Evolutionary conservation across 2,113 vertebrate genomes (phyloP), one percentile per base, ranked within the genome.

Genomic region (Perccottus glenii): DNA sequence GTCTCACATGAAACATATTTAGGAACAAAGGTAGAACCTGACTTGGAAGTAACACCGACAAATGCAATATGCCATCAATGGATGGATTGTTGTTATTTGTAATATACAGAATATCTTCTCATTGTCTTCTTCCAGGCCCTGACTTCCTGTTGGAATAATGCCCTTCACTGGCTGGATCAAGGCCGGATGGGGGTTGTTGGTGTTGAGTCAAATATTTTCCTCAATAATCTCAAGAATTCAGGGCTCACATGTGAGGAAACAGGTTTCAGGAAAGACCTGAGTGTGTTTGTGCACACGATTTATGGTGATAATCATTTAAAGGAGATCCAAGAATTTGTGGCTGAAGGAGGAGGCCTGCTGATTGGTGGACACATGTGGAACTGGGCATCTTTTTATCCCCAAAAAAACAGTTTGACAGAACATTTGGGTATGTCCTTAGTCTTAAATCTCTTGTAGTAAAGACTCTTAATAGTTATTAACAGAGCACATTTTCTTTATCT

Each of bases 401-500:
- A n/a, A n/a, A 73, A 78, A 58, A 92, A 89, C 1, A 12, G 43
- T n/a, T n/a, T n/a, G n/a, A n/a, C n/a, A n/a, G n/a, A n/a, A n/a
- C n/a, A n/a, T 0, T 9, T 96, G 65, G 95, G 88, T 91, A 83
- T 36, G n/a, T n/a, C n/a, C n/a, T n/a, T n/a, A n/a, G 56, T 53
- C 8, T n/a, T n/a, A n/a, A n/a, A n/a, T n/a, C n/a, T n/a, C n/a
- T n/a, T n/a, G n/a, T n/a, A n/a, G n/a, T n/a, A n/a, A n/a, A n/a
- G n/a, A n/a, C n/a, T n/a, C n/a, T n/a, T n/a, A n/a, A n/a, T n/a
- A n/a, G n/a, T n/a, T n/a, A n/a, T n/a, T n/a, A n/a, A n/a, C n/a
- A n/a, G n/a, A n/a, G n/a, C n/a, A n/a, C n/a, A n/a, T n/a, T n/a
- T n/a, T n/a, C n/a, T n/a, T n/a, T n/a, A n/a, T n/a, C n/a, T n/a